Evolutionary conservation across 1,140 invertebrate species (phyloP), one percentile per base, ranked within the genome.

Genomic region (Colletes gigas): DNA sequence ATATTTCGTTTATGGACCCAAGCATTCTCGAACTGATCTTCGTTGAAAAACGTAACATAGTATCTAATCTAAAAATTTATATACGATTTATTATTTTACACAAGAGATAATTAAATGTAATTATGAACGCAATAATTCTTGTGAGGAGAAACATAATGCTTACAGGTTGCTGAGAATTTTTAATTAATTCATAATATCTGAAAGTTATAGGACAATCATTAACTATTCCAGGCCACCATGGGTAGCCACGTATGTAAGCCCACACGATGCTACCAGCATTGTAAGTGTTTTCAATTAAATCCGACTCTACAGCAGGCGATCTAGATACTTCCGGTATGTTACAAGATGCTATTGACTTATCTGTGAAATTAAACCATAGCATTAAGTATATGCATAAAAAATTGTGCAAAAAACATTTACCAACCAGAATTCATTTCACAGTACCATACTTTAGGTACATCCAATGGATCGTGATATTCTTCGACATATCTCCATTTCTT

Each of bases 171-270:
- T 92, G 88, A 67, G 93, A 94, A 50, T 93, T 91, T 17, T 92
- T 93, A 66, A 94, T 89, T 4, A 95, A 86, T 94, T 93, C 94
- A 78, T 95, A 96, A 88, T 94, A 97, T 52, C 91, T 90, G 62
- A 95, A 94, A 1, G 93, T 94, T 78, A 96, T 95, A 1, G 96
- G 95, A 89, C 95, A 94, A 90, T 96, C 95, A 62, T 96, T 96
- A 6, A 97, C 94, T 93, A 97, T 96, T 5, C 94, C 96, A 17
- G 96, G 96, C 96, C 96, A 96, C 95, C 95, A 96, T 47, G 96
- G 96, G 92, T 94, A 96, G 41, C 95, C 95, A 2, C 91, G 84
- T 52, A 95, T 80, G 52, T 92, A 93, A 6, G 94, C 96, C 94
- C 95, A 95, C 0, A 97, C 96, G 60, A 97, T 69, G 57, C 96